Conservation (phyloP, 2,113 vertebrate species). For the Anguilla japonica region DNA sequence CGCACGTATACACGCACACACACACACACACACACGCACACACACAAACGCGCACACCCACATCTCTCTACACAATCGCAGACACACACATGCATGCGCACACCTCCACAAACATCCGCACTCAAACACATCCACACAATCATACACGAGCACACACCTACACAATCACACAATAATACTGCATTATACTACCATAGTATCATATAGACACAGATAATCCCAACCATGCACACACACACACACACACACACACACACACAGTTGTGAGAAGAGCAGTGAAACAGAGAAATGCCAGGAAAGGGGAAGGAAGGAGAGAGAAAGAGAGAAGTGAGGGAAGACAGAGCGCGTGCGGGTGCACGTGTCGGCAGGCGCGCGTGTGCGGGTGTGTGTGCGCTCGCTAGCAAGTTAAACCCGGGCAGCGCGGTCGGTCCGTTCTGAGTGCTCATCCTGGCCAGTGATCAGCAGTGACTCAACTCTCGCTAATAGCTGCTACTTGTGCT, state of each 20-base stretch:
- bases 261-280: neutral
- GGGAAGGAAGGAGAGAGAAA: slow-evolving; percentile 28
- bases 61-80: too few species aligned
- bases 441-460: slow-evolving; percentile 14
- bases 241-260: slow-evolving; percentile 21
- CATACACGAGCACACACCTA: too few species aligned
- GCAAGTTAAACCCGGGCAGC: neutral
- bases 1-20: slow-evolving; percentile 19
- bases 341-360: neutral
- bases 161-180: too few species aligned
- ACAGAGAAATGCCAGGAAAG: neutral
- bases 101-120: neutral
- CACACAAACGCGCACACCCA: neutral
- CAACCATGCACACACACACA: neutral
- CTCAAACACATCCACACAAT: too few species aligned
- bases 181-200: too few species aligned
- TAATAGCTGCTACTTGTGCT: slow-evolving; percentile 1
- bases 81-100: neutral
- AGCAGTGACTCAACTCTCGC: slow-evolving; percentile 12
- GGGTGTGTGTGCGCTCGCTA: slow-evolving; percentile 5
- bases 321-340: slow-evolving; percentile 6
- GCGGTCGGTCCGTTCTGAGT: neutral
- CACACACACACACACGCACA: slow-evolving; percentile 42
- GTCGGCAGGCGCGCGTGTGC: neutral
- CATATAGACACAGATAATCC: too few species aligned